Percentiles rank a stretch among this genome's conserved stretches.
Conservation (phyloP, 1,140 invertebrate species). For the Drosophila pruinosa region DNA sequence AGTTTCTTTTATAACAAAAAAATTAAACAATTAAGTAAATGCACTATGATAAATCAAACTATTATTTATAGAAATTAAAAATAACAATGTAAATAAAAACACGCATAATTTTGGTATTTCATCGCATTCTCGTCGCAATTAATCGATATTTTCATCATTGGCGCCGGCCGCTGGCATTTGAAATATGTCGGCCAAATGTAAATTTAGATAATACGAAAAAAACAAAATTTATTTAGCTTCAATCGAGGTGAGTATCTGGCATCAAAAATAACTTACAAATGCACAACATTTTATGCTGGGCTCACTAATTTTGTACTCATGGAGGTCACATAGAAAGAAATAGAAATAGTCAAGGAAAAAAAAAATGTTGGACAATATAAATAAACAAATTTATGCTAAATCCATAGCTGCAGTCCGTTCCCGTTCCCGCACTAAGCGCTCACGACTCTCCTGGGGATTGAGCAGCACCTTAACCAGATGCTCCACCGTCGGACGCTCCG, state of each 20-base stretch:
- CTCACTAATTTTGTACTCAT: constrained; percentile 68
- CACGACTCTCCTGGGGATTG: constrained; percentile 73
- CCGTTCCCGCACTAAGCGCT: constrained; percentile 50
- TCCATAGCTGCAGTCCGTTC: constrained; percentile 21
- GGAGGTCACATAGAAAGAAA: constrained; percentile 49
- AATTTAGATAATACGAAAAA: constrained; percentile 49
- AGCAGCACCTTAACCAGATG: constrained; percentile 79
- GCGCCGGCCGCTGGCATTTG: constrained; percentile 13
- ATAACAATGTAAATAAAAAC: not conserved
- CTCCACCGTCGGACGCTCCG: constrained; percentile 81
- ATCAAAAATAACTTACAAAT: constrained; percentile 53
- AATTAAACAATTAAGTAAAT: too few species aligned
- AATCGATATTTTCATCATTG: not conserved
- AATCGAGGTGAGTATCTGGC: constrained; percentile 50
- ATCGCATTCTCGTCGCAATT: not conserved
- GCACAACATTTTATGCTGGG: constrained; percentile 59
- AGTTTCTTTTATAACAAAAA: too few species aligned
- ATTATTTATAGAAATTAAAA: not conserved
- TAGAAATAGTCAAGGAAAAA: constrained; percentile 2
- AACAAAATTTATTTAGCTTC: constrained; percentile 52
- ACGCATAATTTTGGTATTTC: not conserved
- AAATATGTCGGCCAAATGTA: constrained; percentile 62
- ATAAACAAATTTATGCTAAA: constrained; percentile 11
- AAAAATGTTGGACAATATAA: not conserved
- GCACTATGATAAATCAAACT: too few species aligned